Base-by-base conservation (phyloP, 1,140 invertebrate species). In the Caerostris extrusa region DNA sequence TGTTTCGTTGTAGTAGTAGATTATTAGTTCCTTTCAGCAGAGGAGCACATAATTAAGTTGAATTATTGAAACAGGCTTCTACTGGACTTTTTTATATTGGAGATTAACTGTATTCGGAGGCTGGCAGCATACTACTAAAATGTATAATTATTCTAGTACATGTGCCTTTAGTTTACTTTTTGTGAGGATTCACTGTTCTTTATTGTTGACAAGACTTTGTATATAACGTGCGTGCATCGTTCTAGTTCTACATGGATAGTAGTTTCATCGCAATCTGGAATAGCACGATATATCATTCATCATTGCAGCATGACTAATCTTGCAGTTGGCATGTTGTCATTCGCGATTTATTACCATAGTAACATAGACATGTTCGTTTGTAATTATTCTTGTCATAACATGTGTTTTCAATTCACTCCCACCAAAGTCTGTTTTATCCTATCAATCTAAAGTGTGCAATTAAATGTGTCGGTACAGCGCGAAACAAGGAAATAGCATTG, bases 331-430 rank as follows among this genome's bases (percentile, higher is more conserved):
- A 91, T 82, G 90, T 93, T 87, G 91, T 93, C 91, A 87, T 93
- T 93, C 83, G 55, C 61, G 60, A 71, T 87, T 71, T 83, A 87
- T 71, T 64, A 61, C 71, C 67, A 93, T 93, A 56, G 83, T n/a
- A 93, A 93, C 91, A 58, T 60, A 87, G 82, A 87, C 81, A 93
- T 87, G 60, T 58, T 64, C 81, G 90, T 92, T 71, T 93, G 91
- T 93, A 87, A 87, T 87, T 93, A 93, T 93, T 87, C 91, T 87
- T 93, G 91, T 87, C 82, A 87, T 58, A 93, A 87, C 91, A 93
- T 64, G 91, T 93, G 91, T 93, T 93, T 92, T 87, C 91, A 93
- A 87, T 87, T 85, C 82, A 93, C 57, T 86, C 81, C 61, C 53
- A 71, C 83, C 14, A 17, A 19, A 57, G 34, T 71, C 69, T n/a